These are phyloP conservation scores for Galeopterus variegatus DNA, from an alignment of 2,113 vertebrate genomes.

Conservation along the genomic window DNA sequence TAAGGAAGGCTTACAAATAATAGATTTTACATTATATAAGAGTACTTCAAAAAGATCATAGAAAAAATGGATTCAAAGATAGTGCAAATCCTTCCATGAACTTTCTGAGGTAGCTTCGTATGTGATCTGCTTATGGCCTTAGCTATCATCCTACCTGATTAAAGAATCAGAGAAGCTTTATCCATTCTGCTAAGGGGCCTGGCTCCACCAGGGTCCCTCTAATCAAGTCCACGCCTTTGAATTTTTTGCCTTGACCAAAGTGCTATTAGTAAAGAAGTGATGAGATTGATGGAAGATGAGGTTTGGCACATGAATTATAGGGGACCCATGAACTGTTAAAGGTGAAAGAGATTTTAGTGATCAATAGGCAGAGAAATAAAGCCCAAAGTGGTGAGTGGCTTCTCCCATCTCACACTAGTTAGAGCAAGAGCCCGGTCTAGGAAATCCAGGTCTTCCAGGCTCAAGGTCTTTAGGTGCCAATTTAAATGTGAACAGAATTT, in stretches of 20 bases:
- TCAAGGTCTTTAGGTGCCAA: neutral
- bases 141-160: too few species aligned
- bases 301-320: neutral
- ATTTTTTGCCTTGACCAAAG: too few species aligned
- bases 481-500: neutral
- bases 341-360: neutral
- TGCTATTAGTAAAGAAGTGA: neutral
- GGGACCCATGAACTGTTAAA: neutral
- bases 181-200: neutral
- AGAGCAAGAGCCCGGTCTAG: neutral
- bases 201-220: neutral
- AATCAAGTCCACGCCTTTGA: neutral
- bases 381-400: accelerated
- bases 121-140: neutral
- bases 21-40: neutral
- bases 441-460: neutral
- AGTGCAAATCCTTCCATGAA: too few species aligned
- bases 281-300: neutral
- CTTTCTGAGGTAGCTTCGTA: too few species aligned
- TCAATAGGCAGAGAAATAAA: neutral
- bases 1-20: neutral
- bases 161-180: neutral
- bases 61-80: too few species aligned
- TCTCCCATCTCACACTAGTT: neutral
- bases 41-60: too few species aligned